Base-by-base conservation (phyloP, 2,888 invertebrate species). In the Nesidiocoris tenuis region DNA sequence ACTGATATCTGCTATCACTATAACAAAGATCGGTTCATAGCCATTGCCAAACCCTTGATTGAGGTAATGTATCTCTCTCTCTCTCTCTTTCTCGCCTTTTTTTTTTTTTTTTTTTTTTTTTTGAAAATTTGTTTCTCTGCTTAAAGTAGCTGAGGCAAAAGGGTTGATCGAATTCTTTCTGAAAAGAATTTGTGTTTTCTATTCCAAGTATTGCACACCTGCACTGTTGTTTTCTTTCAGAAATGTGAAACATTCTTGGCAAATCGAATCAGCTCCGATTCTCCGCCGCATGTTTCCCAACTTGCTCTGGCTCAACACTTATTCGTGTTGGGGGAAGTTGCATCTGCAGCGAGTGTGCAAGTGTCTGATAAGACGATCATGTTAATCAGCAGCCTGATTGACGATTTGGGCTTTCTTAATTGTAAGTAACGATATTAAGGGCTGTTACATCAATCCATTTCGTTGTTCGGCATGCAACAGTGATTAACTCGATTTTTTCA, bases 301-400 rank as follows among this genome's bases (percentile, higher is more conserved):
- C 39, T 7, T 7, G 23, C 67, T 1, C 64, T 79, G 16, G 54
- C 74, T 59, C 79, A 76, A 61, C 66, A 79, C 61, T 77, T 80
- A 23, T 76, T 77, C 63, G 79, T 77, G 1, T 61, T 79, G 21
- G 79, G 79, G 0, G 80, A 80, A 21, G 75, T 76, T 1, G 23
- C 17, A n/a, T 22, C 72, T 22, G 66, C 78, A 54, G 39, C 65
- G 59, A 65, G 57, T 66, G 67, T 59, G 1, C 68, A 57, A 17
- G 63, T 78, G 12, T 25, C 24, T n/a, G 17, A 2, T 7, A 65
- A 75, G 7, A 74, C 56, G 1, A 64, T 74, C 63, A 71, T 66
- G 18, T 59, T 65, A 19, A 71, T 77, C 7, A 61, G 67, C 25
- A 66, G 68, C 59, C 23, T 76, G n/a, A 76, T 77, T 21, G 76